phyloP scores from a whole-genome alignment of 1,140 invertebrate genomes.

The Oscheius sp. region DNA sequence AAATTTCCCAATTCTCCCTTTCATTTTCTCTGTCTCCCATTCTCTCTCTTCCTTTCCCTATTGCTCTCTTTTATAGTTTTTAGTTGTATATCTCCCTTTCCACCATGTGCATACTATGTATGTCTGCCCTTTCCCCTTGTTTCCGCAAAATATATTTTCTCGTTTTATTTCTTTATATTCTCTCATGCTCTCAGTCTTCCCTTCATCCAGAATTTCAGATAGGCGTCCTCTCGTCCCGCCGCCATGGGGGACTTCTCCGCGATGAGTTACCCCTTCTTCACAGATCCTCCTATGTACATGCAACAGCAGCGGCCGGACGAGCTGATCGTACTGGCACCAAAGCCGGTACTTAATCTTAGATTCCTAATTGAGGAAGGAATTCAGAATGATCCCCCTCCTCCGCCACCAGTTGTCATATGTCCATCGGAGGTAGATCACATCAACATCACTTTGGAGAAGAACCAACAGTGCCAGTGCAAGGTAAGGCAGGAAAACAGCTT shows the following conservation, averaged over 20 bases:
- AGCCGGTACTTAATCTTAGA: neutral
- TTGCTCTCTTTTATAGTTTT: no score
- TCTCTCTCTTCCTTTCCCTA: neutral
- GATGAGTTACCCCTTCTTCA: neutral
- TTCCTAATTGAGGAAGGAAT: neutral
- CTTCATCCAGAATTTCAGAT: no score
- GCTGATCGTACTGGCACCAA: neutral
- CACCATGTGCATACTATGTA: no score
- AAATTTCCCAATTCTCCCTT: no score
- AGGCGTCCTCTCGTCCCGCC: neutral
- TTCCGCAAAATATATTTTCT: no score
- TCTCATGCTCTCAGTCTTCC: no score
- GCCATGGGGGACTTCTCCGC: neutral
- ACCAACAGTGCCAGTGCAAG: slow-evolving; percentile 58
- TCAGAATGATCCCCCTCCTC: slow-evolving; percentile 39
- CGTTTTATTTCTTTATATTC: no score
- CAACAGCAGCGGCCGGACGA: neutral
- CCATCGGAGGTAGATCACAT: slow-evolving; percentile 55
- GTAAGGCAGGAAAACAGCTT: neutral
- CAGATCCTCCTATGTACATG: neutral
- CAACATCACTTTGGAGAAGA: slow-evolving; percentile 55
- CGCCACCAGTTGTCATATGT: slow-evolving; percentile 56
- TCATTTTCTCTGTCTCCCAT: no score
- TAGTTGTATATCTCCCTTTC: no score
- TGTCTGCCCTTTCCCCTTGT: no score